These are phyloP conservation scores for Zele albiditarsus DNA, from an alignment of 2,888 invertebrate species.

Conservation along the genomic window DNA sequence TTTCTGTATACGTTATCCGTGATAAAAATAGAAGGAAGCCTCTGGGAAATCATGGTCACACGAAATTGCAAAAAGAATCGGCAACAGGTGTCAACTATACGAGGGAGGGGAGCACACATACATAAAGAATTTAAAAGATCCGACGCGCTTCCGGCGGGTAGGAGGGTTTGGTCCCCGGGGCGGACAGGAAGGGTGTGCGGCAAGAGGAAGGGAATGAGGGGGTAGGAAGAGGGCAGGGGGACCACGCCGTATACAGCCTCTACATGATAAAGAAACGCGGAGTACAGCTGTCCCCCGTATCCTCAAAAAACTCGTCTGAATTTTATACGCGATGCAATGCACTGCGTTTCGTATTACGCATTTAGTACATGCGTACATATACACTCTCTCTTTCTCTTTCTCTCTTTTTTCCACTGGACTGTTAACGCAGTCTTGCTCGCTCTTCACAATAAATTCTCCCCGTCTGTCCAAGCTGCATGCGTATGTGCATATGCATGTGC, in stretches of 20 bases:
- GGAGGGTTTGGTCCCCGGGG: constrained; percentile 40
- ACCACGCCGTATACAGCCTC: constrained; percentile 41
- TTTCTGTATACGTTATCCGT: background rate
- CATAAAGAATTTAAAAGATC: constrained; percentile 55
- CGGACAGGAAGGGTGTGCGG: constrained; percentile 29
- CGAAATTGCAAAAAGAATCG: constrained; percentile 46
- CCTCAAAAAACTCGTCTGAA: constrained; percentile 52
- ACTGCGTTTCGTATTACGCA: constrained; percentile 46
- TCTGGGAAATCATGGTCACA: constrained; percentile 41
- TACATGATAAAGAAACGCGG: constrained; percentile 52
- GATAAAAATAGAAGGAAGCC: constrained; percentile 15
- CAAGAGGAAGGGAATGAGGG: constrained; percentile 6
- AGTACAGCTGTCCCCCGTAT: constrained; percentile 53
- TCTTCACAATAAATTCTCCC: constrained; percentile 19
- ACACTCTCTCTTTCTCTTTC: constrained; percentile 28
- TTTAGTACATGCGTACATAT: constrained; percentile 51
- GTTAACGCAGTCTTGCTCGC: background rate
- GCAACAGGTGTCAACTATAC: constrained; percentile 55
- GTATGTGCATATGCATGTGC: constrained; percentile 15
- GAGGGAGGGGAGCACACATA: constrained; percentile 40
- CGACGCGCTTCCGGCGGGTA: constrained; percentile 52
- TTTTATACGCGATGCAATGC: constrained; percentile 49
- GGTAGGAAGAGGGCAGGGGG: constrained; percentile 26
- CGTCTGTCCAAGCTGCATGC: constrained; percentile 19
- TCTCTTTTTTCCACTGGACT: constrained; percentile 12